Percentiles rank a stretch among this genome's conserved stretches.
These are phyloP conservation scores for Elgonia sp. DNA, from an alignment of 2,888 invertebrate species.

Conservation along the genomic window DNA sequence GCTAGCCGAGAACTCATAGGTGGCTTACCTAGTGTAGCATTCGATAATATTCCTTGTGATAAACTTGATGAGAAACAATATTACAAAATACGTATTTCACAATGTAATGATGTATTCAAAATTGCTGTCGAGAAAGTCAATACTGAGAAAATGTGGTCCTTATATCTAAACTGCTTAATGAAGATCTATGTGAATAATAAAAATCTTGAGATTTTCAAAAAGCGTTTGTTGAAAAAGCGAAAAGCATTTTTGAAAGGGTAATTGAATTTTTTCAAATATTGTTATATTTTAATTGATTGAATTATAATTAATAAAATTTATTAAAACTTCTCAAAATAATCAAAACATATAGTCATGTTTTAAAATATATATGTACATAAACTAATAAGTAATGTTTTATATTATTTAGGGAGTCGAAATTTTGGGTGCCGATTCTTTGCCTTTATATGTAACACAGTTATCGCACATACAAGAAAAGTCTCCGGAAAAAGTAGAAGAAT, in stretches of 20 bases:
- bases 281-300: no score
- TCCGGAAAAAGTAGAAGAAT: slow-evolving; percentile 85
- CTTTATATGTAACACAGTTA: slow-evolving; percentile 87
- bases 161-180: slow-evolving; percentile 88
- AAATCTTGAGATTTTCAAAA: slow-evolving; percentile 87
- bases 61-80: slow-evolving; percentile 81
- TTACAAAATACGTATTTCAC: slow-evolving; percentile 86
- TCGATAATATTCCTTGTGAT: slow-evolving; percentile 77
- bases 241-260: slow-evolving; percentile 86
- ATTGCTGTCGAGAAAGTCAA: slow-evolving; percentile 87
- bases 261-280: neutral
- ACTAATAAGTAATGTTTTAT: no score
- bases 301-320: no score
- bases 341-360: no score
- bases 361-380: no score
- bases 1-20: slow-evolving; percentile 89
- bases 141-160: slow-evolving; percentile 88
- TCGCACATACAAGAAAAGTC: slow-evolving; percentile 84
- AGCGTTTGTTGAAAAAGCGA: slow-evolving; percentile 87
- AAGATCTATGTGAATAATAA: slow-evolving; percentile 87
- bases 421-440: slow-evolving; percentile 86
- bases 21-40: slow-evolving; percentile 80
- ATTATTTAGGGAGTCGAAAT: slow-evolving; percentile 84
- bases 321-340: no score
- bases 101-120: slow-evolving; percentile 87